Conservation (phyloP, 1,140 invertebrate genomes). For the Philopotamus ludificatus region DNA sequence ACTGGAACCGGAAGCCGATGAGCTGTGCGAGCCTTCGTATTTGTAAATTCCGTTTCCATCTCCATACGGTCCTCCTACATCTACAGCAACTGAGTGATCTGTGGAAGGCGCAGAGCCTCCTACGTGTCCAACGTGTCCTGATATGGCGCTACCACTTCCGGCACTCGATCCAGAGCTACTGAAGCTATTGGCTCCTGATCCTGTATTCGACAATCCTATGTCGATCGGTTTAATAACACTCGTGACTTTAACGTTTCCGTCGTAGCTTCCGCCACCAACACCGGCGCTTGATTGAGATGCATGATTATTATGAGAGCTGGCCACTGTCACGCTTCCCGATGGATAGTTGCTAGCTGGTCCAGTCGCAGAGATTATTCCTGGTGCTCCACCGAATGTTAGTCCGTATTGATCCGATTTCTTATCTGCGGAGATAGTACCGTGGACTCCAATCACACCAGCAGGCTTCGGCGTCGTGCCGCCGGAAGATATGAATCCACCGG, state of each 20-base stretch:
- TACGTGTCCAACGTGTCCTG: neutral
- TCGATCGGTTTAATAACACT: neutral
- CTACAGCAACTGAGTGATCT: neutral
- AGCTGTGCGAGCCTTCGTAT: too few species aligned
- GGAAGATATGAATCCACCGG: neutral
- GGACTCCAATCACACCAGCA: neutral
- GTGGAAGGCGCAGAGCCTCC: neutral
- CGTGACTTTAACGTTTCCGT: neutral
- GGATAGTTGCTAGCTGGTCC: constrained; percentile 27
- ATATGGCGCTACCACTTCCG: neutral
- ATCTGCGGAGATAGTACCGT: neutral
- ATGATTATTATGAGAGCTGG: constrained; percentile 17
- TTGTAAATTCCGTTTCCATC: neutral
- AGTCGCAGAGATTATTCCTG: constrained; percentile 28
- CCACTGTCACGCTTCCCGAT: constrained; percentile 24
- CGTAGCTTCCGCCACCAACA: neutral
- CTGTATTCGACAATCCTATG: neutral
- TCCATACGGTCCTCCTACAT: constrained; percentile 1
- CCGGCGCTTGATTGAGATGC: neutral
- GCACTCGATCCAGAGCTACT: too few species aligned
- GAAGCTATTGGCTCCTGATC: neutral
- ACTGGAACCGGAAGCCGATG: neutral
- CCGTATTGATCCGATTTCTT: constrained; percentile 18
- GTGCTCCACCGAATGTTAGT: constrained; percentile 30
- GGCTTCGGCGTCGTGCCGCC: neutral